Evolutionary conservation across 2,797 vertebrate genomes (phyloP), one percentile per base, ranked within the genome.

Genomic region (Cyclopterus lumpus): DNA sequence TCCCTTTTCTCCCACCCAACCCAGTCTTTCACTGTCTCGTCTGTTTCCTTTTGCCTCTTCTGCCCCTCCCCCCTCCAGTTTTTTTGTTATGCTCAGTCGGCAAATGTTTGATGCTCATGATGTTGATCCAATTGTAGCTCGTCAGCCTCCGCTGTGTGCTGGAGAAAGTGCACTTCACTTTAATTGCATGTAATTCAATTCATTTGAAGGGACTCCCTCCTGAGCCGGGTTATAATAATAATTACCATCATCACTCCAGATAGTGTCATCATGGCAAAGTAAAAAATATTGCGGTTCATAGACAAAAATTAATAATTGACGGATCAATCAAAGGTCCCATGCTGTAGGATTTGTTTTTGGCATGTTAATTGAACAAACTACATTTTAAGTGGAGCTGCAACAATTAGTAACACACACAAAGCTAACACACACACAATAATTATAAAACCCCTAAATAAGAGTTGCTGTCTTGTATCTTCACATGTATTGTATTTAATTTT

Each of bases 1-100:
- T 82, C 79, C 59, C 67, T 72, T 62, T 60, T 59, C 80, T 78
- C 79, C 71, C 77, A 30, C 84, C 82, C 69, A 62, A 30, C 26
- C 6, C 42, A n/a, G 65, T 81, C 81, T 80, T 84, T 89, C 72
- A 46, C 79, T 67, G 87, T 90, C 91, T 90, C 28, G 49, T 83
- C 82, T 78, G 77, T 81, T 91, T 88, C 86, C 86, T 87, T 83
- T 80, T 32, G 66, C 73, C 64, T 70, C 80, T 74, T 57, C 78
- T 71, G 70, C 75, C 74, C 77, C 71, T 59, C 55, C 46, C 30
- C 49, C 34, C 63, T 14, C 28, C 16, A 7, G 24, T 24, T 40
- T 22, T 22, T 58, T 48, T 66, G 26, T 69, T 73, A 61, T 61
- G 51, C 64, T 73, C 42, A 38, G 49, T 28, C 72, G 67, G 48